Percentiles rank a stretch among this genome's conserved stretches.
Conservation (phyloP, 2,113 vertebrate species). For the Danio rerio region GRCz12tu NC_133182.1:53456501-53457000, state of each 20-base stretch:
- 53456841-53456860: neutral
- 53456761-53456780: conserved; percentile 5
- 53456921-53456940: neutral
- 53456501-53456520: conserved; percentile 20
- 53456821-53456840: conserved; percentile 38
- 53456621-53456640: conserved; percentile 48
- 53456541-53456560: conserved; percentile 62
- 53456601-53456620: conserved; percentile 60
- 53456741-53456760: conserved; percentile 12
- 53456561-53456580: conserved; percentile 48
- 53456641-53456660: conserved; percentile 32
- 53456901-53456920: neutral
- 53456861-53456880: neutral
- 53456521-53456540: neutral
- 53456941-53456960: neutral
- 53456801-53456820: conserved; percentile 23
- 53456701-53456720: neutral
- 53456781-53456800: conserved; percentile 29
- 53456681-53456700: conserved; percentile 10
- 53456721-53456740: neutral
- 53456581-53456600: conserved; percentile 56
- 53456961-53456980: neutral
- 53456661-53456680: conserved; percentile 39
- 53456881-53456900: conserved; percentile 38
- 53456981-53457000: neutral